phyloP scores from a whole-genome alignment of 1,140 invertebrate species.

The Belonocnema kinseyi region DNA sequence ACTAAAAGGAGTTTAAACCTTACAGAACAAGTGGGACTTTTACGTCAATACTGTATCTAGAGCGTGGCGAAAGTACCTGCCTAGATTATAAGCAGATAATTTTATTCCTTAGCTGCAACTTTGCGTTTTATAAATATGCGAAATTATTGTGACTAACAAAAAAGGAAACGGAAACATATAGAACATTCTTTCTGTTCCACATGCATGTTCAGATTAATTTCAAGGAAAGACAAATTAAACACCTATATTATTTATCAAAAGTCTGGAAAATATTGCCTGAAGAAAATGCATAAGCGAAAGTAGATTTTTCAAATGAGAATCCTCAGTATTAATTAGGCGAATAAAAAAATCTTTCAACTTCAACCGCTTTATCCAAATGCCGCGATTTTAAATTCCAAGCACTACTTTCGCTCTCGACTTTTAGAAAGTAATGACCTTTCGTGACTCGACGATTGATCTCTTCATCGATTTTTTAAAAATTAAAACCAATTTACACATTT shows the following conservation, averaged over 20 bases:
- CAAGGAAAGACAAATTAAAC: not conserved
- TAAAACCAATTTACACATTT: not conserved
- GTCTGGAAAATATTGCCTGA: not conserved
- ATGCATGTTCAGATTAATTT: slow-evolving; percentile 5
- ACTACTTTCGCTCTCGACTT: slow-evolving; percentile 1
- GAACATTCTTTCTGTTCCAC: not conserved
- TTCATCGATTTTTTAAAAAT: not conserved
- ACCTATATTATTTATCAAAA: not conserved
- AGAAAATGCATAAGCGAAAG: slow-evolving; percentile 6
- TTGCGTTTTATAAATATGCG: not conserved
- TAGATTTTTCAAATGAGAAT: not conserved
- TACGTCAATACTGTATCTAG: too few relatives aligned
- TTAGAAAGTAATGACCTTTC: slow-evolving; percentile 8
- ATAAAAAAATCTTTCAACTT: not conserved
- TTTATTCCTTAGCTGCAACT: not conserved
- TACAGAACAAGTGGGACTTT: too few relatives aligned
- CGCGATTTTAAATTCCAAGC: not conserved
- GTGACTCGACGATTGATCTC: not conserved
- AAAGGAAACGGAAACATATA: slow-evolving; percentile 1
- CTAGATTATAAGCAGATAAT: too few relatives aligned
- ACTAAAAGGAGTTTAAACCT: too few relatives aligned
- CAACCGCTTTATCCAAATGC: not conserved
- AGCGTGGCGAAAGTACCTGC: too few relatives aligned
- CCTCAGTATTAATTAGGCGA: not conserved
- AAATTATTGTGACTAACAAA: slow-evolving; percentile 2